A percentile compares a stretch with the other conserved stretches of the same genome.
Conservation (phyloP, 2,888 invertebrate species). For the Charanyca ferruginea region DNA sequence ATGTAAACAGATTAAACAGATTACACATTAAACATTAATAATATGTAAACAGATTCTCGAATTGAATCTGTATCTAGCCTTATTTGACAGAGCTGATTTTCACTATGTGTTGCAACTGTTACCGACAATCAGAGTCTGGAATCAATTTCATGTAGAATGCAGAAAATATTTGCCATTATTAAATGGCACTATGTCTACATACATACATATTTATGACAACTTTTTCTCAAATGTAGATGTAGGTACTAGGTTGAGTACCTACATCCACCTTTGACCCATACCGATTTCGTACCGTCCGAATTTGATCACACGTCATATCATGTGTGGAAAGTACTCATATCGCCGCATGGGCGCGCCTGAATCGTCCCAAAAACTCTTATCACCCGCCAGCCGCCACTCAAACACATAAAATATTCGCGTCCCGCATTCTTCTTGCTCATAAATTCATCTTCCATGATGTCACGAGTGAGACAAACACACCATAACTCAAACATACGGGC, state of each 20-base stretch:
- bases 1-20: too few relatives aligned
- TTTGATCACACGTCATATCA: conserved; percentile 35
- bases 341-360: conserved; percentile 41
- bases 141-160: neutral
- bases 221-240: neutral
- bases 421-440: conserved; percentile 69
- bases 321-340: conserved; percentile 46
- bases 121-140: neutral
- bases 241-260: too few relatives aligned
- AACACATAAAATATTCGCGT: conserved; percentile 67
- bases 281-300: conserved; percentile 9
- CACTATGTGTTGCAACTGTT: neutral
- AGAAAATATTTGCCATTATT: neutral
- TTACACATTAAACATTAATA: too few relatives aligned
- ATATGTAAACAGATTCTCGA: conserved; percentile 29
- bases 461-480: conserved; percentile 74
- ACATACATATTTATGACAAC: neutral
- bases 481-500: conserved; percentile 81
- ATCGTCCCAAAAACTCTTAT: conserved; percentile 64
- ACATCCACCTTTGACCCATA: neutral
- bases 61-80: conserved; percentile 16
- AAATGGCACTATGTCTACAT: neutral
- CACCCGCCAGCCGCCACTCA: conserved; percentile 60
- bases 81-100: neutral
- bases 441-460: conserved; percentile 77